Base-by-base conservation (phyloP, 2,888 invertebrate species). In the Megastigmus dorsalis region DNA sequence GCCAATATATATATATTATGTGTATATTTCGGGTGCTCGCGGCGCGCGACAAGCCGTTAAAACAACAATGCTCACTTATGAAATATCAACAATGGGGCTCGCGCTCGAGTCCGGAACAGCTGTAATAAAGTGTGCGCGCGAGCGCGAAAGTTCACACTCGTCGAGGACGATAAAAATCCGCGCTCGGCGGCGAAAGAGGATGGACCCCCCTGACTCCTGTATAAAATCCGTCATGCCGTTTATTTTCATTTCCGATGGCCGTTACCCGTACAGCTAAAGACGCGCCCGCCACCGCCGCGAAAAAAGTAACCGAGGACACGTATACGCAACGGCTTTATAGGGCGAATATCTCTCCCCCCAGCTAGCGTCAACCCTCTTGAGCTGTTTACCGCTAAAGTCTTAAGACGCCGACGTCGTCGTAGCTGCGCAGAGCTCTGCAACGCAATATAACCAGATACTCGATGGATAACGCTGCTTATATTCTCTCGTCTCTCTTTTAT, bases 331-430 rank as follows among this genome's bases (percentile, higher is more conserved):
- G 82, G 82, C 82, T 84, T 84, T 84, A 84, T 83, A 84, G 82
- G 79, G 82, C 84, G 84, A 84, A 84, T 83, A 83, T 84, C 82
- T 83, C 77, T 74, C 78, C 52, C 38, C 45, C 10, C 45, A 59
- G 36, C 30, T 30, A 55, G 13, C 66, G 50, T 68, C 43, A 5
- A 20, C 26, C 41, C 30, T 30, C 52, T 23, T 26, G 26, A 18
- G n/a, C 43, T 43, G 45, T 57, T 55, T 55, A 38, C 52, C 26
- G 50, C 62, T 23, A 73, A 73, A 79, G 79, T 80, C 81, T 82
- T 79, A 81, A 80, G 79, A 75, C 77, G 75, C 45, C 43, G 28
- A 15, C 23, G 23, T 15, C 13, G 23, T 15, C 13, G 36, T 6
- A 33, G 69, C 23, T 54, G n/a, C 30, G 15, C 54, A n/a, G n/a